Conservation (phyloP, 2,797 vertebrate species). For the Bradypodion pumilum region DNA sequence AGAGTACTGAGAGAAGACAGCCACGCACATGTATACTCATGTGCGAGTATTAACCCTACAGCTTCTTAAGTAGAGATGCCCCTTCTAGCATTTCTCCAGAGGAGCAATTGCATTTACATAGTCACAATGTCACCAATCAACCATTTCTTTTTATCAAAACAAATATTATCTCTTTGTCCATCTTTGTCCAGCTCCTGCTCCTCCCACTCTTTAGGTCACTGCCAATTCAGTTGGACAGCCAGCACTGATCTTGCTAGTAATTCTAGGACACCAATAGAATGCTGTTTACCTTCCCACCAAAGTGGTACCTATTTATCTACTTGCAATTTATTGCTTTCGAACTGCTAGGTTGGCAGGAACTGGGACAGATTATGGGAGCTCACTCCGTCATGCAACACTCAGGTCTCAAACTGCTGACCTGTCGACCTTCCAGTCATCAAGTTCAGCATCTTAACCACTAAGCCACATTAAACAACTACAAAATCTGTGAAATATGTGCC, state of each 20-base stretch:
- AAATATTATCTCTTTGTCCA: neutral
- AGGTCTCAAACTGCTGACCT: no score
- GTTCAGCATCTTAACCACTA: no score
- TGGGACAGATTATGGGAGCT: no score
- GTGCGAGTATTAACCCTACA: neutral
- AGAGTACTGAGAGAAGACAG: neutral
- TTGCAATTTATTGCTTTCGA: no score
- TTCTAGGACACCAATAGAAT: neutral
- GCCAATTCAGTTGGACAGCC: neutral
- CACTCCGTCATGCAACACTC: no score
- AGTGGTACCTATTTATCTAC: no score
- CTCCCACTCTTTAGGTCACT: neutral
- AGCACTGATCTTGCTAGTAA: neutral
- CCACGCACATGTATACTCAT: neutral
- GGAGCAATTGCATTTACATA: constrained; percentile 2
- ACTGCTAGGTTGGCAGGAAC: no score
- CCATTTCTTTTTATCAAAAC: neutral
- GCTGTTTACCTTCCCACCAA: no score
- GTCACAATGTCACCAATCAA: neutral
- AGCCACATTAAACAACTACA: no score
- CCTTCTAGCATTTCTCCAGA: neutral
- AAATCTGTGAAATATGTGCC: neutral
- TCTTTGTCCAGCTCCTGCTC: neutral
- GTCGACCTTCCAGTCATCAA: no score
- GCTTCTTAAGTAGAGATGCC: neutral